These are phyloP conservation scores for Cantharis rufa DNA, from an alignment of 2,888 invertebrate species.

Conservation along the genomic window DNA sequence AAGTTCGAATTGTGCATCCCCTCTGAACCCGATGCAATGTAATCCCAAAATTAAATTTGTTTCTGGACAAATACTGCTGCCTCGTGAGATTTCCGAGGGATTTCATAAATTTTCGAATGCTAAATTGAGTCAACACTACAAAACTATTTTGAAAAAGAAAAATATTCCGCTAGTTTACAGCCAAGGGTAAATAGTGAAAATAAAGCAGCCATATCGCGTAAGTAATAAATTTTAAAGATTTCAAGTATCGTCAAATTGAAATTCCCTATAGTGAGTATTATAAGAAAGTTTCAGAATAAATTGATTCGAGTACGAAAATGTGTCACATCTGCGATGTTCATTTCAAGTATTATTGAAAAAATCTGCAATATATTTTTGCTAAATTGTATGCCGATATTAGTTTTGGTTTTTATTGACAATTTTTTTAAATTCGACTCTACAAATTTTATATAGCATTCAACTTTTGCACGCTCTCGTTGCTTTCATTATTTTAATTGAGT, in stretches of 20 bases:
- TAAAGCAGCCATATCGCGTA: not conserved
- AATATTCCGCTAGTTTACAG: not conserved
- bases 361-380: slow-evolving; percentile 23
- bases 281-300: slow-evolving; percentile 26
- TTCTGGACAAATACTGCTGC: not conserved
- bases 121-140: not conserved
- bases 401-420: slow-evolving; percentile 5
- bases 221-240: not conserved
- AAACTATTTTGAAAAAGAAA: not conserved
- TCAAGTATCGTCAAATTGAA: slow-evolving; percentile 9
- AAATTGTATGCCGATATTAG: slow-evolving; percentile 20
- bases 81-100: not conserved
- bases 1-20: not conserved
- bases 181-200: not conserved
- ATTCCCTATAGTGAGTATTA: slow-evolving; percentile 16
- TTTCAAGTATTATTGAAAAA: slow-evolving; percentile 28
- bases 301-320: slow-evolving; percentile 21
- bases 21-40: not conserved
- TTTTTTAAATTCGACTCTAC: not conserved
- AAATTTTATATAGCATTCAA: not conserved
- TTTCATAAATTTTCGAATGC: not conserved
- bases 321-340: slow-evolving; percentile 26
- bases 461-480: not conserved
- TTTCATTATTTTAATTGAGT: not conserved
- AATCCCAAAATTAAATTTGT: not conserved